phyloP scores from a whole-genome alignment of 1,140 invertebrate species.

The Lordiphosa stackelbergi region DNA sequence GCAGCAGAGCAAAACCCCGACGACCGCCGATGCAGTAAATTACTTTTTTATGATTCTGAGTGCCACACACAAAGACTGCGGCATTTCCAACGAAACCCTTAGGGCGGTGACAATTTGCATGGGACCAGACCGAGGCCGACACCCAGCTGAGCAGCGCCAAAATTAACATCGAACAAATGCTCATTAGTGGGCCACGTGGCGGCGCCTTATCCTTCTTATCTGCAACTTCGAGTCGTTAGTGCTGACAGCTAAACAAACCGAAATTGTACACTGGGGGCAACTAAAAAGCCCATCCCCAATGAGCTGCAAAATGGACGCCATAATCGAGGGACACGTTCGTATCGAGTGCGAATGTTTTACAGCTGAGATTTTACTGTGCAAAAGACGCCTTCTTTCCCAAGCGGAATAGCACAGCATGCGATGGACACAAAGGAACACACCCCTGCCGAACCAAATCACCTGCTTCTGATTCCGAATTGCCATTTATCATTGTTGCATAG shows the following conservation, averaged over 20 bases:
- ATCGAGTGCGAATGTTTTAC: slow-evolving; percentile 19
- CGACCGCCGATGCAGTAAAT: slow-evolving; percentile 24
- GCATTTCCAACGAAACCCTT: slow-evolving; percentile 13
- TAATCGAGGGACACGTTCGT: slow-evolving; percentile 23
- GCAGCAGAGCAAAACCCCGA: slow-evolving; percentile 1
- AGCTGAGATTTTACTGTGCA: slow-evolving; percentile 1
- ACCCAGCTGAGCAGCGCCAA: slow-evolving; percentile 5
- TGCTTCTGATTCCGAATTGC: slow-evolving; percentile 13
- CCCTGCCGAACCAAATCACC: slow-evolving; percentile 20
- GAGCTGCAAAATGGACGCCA: slow-evolving; percentile 13
- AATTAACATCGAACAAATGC: slow-evolving; percentile 33
- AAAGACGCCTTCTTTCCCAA: background rate
- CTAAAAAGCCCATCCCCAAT: slow-evolving; percentile 12
- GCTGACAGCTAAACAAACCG: slow-evolving; percentile 35
- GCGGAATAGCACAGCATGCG: slow-evolving; percentile 27
- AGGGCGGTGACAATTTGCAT: slow-evolving; percentile 30
- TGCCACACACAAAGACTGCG: slow-evolving; percentile 25
- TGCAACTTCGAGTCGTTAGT: slow-evolving; percentile 20
- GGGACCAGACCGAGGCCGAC: slow-evolving; percentile 4
- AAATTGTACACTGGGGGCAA: slow-evolving; percentile 38
- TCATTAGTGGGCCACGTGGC: slow-evolving; percentile 51
- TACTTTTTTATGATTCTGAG: slow-evolving; percentile 42
- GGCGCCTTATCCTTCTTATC: slow-evolving; percentile 30
- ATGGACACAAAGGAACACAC: slow-evolving; percentile 10
- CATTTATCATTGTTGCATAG: slow-evolving; percentile 42